Base-by-base conservation (phyloP, 2,888 invertebrate species). In the Crossocerus cetratus region DNA sequence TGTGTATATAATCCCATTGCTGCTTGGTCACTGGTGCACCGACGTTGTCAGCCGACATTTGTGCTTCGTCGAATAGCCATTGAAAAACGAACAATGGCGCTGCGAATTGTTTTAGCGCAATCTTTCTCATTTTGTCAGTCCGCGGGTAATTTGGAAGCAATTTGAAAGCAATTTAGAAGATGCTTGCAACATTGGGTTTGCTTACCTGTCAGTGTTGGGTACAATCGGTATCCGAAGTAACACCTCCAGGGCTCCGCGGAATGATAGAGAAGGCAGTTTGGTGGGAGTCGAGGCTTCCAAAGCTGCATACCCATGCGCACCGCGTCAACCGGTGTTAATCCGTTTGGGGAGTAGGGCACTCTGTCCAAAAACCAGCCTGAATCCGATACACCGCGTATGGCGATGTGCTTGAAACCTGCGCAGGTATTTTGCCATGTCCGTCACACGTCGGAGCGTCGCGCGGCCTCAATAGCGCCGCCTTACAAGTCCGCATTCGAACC, bases 291-390 rank as follows among this genome's bases (percentile, higher is more conserved):
- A 0, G 96, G 97, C 72, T 94, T 92, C 96, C 96, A 96, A 64
- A 95, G 89, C 82, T 94, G 93, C 91, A 96, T 94, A 1, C 96
- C 97, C 84, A 93, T 93, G 72, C 94, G 92, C 59, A 96, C 94
- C 0, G 94, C 93, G 86, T 94, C 92, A 78, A 94, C 89, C 2
- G 94, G 93, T 0, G 93, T 92, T 70, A 94, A 61, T 49, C 84
- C 84, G 56, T 93, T 93, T 0, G 93, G 93, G 1, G 93, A 92
- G 86, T 93, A 95, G 0, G 95, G 95, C 23, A 95, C 94, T 72
- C 97, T 93, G 88, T 98, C 98, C 70, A 98, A 91, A 89, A 98
- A 98, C 98, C 98, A 98, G 18, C 98, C 98, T 0, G 98, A 98
- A 90, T 98, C 98, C 0, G 96, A 95, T 5, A 98, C 93, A 0